Evolutionary conservation across 1,140 invertebrate species (phyloP).

Genomic region (Megathymus violae): DNA sequence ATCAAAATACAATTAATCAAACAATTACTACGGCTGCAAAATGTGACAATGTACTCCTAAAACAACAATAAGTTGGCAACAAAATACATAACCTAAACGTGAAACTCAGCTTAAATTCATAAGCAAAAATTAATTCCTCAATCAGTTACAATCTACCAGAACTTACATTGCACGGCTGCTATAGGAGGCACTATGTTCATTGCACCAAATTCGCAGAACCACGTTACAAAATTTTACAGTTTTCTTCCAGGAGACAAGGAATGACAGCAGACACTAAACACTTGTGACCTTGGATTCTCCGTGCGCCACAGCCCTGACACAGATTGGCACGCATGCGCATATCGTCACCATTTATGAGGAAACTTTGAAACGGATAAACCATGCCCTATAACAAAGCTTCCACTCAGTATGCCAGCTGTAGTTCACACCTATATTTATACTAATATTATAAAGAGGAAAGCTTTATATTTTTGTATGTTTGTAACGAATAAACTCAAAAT

Average conservation of each 20-base stretch:
- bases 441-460: no score
- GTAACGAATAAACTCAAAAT: no score
- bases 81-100: conserved; percentile 25
- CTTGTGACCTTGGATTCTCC: conserved; percentile 65
- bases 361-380: conserved; percentile 37
- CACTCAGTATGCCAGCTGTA: neutral
- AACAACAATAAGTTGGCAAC: conserved; percentile 8
- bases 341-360: conserved; percentile 15
- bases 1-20: no score
- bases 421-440: no score
- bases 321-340: conserved; percentile 65
- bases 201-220: neutral
- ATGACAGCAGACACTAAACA: conserved; percentile 66
- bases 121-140: no score
- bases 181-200: conserved; percentile 58
- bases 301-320: conserved; percentile 71
- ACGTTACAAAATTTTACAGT: neutral
- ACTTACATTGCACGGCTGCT: conserved; percentile 33
- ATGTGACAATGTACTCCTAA: conserved; percentile 1
- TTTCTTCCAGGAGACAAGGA: conserved; percentile 24
- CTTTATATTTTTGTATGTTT: no score
- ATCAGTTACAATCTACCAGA: neutral
- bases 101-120: no score
- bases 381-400: neutral
- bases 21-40: no score